These are phyloP conservation scores for Colossoma macropomum DNA, from an alignment of 2,113 vertebrate genomes.

Conservation along the genomic window DNA sequence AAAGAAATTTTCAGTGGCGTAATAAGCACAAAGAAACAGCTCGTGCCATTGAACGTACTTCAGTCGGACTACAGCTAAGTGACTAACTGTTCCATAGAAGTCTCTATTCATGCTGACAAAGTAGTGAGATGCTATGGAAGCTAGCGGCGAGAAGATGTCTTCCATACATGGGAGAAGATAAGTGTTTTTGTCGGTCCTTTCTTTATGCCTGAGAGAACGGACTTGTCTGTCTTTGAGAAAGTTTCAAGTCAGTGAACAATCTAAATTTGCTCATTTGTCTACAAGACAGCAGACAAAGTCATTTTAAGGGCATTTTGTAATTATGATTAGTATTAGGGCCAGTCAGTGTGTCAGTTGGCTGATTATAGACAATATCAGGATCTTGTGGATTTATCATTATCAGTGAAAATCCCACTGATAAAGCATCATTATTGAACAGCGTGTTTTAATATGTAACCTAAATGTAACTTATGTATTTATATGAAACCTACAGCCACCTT, in stretches of 20 bases:
- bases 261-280: not conserved
- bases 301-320: not conserved
- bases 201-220: not conserved
- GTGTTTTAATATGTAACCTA: no score
- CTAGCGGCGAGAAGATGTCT: not conserved
- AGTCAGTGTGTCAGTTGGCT: not conserved
- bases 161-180: not conserved
- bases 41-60: not conserved
- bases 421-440: no score
- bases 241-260: not conserved
- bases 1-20: no score
- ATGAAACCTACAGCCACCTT: no score
- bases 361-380: not conserved
- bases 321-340: not conserved
- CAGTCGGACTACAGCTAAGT: not conserved
- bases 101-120: not conserved
- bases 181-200: not conserved
- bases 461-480: no score
- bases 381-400: not conserved
- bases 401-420: no score
- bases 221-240: not conserved
- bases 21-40: no score
- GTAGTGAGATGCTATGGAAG: not conserved
- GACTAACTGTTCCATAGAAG: not conserved
- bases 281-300: not conserved